phyloP scores from a whole-genome alignment of 2,888 invertebrate species.

The Agelastica alni region DNA sequence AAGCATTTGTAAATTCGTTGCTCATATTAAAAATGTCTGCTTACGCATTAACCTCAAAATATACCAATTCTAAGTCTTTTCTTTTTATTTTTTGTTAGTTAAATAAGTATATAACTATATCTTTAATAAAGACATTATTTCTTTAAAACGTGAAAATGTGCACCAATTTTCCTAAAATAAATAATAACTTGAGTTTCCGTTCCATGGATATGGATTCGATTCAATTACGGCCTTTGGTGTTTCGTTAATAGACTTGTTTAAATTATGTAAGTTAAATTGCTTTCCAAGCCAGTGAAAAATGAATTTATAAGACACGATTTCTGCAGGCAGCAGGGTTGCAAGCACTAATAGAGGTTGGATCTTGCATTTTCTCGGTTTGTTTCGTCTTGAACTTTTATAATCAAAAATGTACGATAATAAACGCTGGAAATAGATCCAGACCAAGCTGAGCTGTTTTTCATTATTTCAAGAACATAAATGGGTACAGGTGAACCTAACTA shows the following conservation, averaged over 20 bases:
- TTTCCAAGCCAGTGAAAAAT: slow-evolving; percentile 2
- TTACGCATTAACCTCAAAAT: no score
- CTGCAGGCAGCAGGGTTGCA: neutral
- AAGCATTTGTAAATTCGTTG: no score
- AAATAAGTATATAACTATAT: no score
- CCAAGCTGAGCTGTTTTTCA: no score
- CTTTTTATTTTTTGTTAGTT: no score
- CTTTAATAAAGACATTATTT: no score
- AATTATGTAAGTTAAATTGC: slow-evolving; percentile 7
- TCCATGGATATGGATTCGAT: neutral
- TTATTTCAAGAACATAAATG: no score
- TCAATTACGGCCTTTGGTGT: neutral
- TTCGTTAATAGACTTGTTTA: slow-evolving; percentile 4
- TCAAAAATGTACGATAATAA: neutral
- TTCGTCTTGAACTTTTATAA: neutral
- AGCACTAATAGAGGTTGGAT: neutral
- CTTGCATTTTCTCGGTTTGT: neutral
- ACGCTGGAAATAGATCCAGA: neutral
- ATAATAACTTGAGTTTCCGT: slow-evolving; percentile 4
- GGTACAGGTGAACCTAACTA: no score
- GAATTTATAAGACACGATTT: neutral
- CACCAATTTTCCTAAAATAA: slow-evolving; percentile 9
- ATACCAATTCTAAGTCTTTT: no score
- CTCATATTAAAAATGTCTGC: no score
- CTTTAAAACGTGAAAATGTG: slow-evolving; percentile 1